Evolutionary conservation across 2,797 vertebrate species (phyloP).

Genomic region (Esox masquinongy): DNA sequence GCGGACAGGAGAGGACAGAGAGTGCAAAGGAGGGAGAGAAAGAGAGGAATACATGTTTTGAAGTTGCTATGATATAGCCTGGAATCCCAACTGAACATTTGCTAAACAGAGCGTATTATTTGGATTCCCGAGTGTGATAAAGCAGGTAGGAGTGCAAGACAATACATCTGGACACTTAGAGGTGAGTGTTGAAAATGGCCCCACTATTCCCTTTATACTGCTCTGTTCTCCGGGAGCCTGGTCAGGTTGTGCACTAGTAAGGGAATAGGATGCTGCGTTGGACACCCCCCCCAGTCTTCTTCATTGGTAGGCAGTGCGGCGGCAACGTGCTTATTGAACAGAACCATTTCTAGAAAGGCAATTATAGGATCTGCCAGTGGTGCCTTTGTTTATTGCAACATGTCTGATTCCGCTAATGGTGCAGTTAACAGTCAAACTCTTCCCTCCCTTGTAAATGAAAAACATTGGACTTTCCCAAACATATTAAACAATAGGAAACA

Average conservation of each 20-base stretch:
- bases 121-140: background rate
- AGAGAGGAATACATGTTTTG: conserved; percentile 21
- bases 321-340: conserved; percentile 48
- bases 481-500: conserved; percentile 23
- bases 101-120: background rate
- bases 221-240: background rate
- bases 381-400: conserved; percentile 47
- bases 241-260: background rate
- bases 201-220: background rate
- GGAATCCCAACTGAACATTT: background rate
- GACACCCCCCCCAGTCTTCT: conserved; percentile 5
- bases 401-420: conserved; percentile 40
- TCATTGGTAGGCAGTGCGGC: conserved; percentile 50
- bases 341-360: conserved; percentile 48
- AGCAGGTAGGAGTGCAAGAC: background rate
- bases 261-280: background rate
- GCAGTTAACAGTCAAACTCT: conserved; percentile 47
- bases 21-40: background rate
- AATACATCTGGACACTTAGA: background rate
- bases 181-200: background rate
- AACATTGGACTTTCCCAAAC: conserved; percentile 33
- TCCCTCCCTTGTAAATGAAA: conserved; percentile 40
- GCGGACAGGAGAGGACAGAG: background rate
- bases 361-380: conserved; percentile 56
- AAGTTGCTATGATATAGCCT: background rate